phyloP scores from a whole-genome alignment of 2,113 vertebrate species.

The zebrafish (Danio rerio) region DNA sequence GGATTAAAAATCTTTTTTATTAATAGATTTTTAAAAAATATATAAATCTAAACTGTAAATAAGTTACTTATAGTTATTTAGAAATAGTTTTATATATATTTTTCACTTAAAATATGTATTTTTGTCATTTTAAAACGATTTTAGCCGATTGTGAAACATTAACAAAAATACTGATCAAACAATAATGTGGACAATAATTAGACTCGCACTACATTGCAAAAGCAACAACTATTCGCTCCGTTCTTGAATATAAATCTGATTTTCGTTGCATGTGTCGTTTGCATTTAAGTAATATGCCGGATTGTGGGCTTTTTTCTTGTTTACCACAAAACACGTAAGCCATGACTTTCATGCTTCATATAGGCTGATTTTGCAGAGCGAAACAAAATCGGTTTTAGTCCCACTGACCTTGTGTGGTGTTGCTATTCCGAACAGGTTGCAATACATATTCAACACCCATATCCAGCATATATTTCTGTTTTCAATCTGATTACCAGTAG shows the following conservation, averaged over 20 bases:
- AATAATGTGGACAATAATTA: not conserved
- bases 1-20: too few species aligned
- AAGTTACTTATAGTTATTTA: too few species aligned
- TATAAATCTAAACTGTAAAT: too few species aligned
- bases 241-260: not conserved
- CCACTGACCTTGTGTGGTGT: not conserved
- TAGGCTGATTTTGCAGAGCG: not conserved
- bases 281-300: not conserved
- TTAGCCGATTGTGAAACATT: not conserved
- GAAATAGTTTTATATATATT: too few species aligned
- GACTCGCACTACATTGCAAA: not conserved
- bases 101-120: too few species aligned
- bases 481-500: not conserved
- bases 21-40: too few species aligned
- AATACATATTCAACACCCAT: constrained; percentile 27
- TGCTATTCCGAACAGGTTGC: constrained; percentile 22
- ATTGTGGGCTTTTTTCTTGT: not conserved
- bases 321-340: not conserved
- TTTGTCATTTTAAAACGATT: too few species aligned
- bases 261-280: not conserved
- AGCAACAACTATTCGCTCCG: not conserved
- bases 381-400: not conserved
- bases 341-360: not conserved
- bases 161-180: not conserved
- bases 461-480: not conserved